Evolutionary conservation across 1,140 invertebrate genomes (phyloP), one percentile per base, ranked within the genome.

Genomic region (Elysia chlorotica): DNA sequence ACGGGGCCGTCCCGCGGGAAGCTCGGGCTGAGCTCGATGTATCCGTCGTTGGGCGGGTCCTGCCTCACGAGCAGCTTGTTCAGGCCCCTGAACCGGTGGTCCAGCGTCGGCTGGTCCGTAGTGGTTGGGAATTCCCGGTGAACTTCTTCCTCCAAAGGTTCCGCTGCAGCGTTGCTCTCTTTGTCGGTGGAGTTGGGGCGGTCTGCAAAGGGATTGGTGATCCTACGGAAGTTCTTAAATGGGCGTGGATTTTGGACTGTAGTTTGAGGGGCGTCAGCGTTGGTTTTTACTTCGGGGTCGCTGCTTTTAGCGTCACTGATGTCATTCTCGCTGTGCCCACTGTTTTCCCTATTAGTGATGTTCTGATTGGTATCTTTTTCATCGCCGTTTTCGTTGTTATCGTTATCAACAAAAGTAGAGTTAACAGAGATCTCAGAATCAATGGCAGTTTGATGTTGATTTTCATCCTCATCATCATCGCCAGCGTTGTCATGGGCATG

Each of bases 1-100:
- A 61, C 28, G 23, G n/a, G 2, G 28, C 4, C n/a, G 14, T 33
- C 1, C 25, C 30, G 48, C 2, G 10, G 2, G 30, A 68, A 68
- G 33, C 66, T 68, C 1, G 66, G 66, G 36, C 66, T 68, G 3
- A 68, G 66, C 53, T 14, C 66, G 25, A n/a, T 23, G 23, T 56
- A 68, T 3, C 66, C 66, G 54, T 68, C 66, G n/a, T 56, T 56
- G 6, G 48, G 53, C 4, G 66, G 66, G 21, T 31, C 41, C 48
- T 68, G 66, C 25, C 17, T 25, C 33, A 68, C 53, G 31, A 68
- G 31, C 1, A 33, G 6, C 14, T 36, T 30, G 3, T 57, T 41
- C 19, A 68, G 66, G 33, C 2, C 48, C 14, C 23, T 21, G 31
- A 68, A 68, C 23, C 66, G 28, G 17, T 3, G 5, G 48, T 68